Base-by-base conservation (phyloP, 1,140 invertebrate species). In the Tetranychus cinnabarinus region DNA sequence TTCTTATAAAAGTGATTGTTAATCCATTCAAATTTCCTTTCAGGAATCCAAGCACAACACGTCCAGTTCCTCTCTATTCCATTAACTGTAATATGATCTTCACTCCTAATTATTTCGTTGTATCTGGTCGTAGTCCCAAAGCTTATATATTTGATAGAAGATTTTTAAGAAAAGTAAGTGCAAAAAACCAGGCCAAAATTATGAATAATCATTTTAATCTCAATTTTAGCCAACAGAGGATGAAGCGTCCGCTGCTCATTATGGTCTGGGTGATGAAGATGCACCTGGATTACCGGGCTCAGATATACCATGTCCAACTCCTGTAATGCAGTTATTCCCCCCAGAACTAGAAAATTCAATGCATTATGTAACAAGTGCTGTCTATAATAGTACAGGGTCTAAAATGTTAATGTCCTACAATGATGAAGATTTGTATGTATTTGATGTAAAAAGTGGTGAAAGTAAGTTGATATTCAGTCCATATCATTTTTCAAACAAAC, bases 381-480 rank as follows among this genome's bases (percentile, higher is more conserved):
- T 33, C 8, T 60, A 33, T 31, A 60, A 60, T 52, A n/a, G 13
- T 13, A 52, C 35, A 13, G 59, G 45, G 5, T 23, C n/a, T 48
- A 48, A 34, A 36, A 8, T 97, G 62, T 72, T 97, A 15, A 88
- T 84, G 3, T 86, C 86, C 0, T 96, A 92, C 71, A 92, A 87
- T 72, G 87, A 95, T 73, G 88, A 90, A 61, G 83, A 89, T 69
- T 86, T 97, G 66, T 96, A 91, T 75, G 72, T 92, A 34, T 95
- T 90, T 70, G 82, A 91, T 72, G 77, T 78, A n/a, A 74, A 64
- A 63, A 72, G 73, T 67, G 74, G 77, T 60, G 4, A 42, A 42
- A 5, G 39, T 42, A 10, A 42, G 39, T 42, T 1, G 1, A 42
- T 42, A 6, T 42, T 6, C 39, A 42, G 10, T 42, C 10, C 5